Evolutionary conservation across 2,797 vertebrate genomes (phyloP).

Genomic region (Capromys pilorides): DNA sequence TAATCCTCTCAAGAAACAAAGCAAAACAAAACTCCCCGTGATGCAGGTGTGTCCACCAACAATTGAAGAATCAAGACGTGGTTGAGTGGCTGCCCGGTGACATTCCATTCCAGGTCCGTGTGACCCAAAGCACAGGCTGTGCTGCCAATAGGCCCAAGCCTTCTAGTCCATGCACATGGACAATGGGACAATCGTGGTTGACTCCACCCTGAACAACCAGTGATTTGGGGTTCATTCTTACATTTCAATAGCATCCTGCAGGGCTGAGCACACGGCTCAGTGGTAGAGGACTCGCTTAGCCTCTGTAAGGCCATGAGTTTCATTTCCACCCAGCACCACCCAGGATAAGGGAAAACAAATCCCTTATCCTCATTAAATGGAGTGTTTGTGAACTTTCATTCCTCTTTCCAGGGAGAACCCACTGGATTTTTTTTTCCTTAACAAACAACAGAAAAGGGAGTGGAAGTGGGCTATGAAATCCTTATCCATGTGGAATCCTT

Average conservation of each 20-base stretch:
- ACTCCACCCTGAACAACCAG: rapidly evolving
- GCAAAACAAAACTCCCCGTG: not conserved
- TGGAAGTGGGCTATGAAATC: not conserved
- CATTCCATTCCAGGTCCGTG: not conserved
- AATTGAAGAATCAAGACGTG: not conserved
- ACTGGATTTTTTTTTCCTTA: not conserved
- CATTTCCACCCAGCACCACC: not conserved
- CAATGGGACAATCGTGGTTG: not conserved
- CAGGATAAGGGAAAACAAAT: too few species aligned
- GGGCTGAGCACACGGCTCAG: not conserved
- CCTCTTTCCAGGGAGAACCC: not conserved
- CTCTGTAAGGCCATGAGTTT: not conserved
- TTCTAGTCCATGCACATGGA: not conserved
- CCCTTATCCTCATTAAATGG: not conserved
- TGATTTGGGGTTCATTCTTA: not conserved
- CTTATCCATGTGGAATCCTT: not conserved
- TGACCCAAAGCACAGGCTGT: not conserved
- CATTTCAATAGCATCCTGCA: not conserved
- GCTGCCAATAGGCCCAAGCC: not conserved
- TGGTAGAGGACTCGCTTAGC: not conserved
- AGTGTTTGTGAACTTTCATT: not conserved
- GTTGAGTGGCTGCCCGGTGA: not conserved
- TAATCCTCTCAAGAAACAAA: not conserved
- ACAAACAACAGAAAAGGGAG: not conserved
- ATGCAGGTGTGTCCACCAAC: not conserved